These are phyloP conservation scores for Caenorhabditis tropicalis DNA, from an alignment of 1,140 invertebrate species.

Conservation along the genomic window DNA sequence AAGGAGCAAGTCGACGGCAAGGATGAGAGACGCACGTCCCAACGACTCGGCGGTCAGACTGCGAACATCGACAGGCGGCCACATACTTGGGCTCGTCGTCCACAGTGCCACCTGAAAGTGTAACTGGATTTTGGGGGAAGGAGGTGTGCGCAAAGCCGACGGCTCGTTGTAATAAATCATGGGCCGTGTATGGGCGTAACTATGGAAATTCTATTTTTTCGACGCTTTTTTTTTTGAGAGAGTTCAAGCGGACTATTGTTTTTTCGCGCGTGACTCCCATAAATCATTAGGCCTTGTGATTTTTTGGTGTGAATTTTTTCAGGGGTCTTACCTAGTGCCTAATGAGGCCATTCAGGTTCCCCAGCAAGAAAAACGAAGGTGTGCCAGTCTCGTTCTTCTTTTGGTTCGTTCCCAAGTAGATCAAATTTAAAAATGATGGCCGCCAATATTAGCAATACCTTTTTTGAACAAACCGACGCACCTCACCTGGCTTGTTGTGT, in stretches of 20 bases:
- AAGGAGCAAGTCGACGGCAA: conserved; percentile 50
- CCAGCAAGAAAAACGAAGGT: conserved; percentile 35
- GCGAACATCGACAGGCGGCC: conserved; percentile 47
- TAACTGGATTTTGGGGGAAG: not conserved
- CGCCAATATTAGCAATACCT: not conserved
- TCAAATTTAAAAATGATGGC: not conserved
- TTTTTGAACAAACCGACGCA: not conserved
- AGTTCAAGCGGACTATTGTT: not conserved
- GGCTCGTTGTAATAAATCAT: conserved; percentile 6
- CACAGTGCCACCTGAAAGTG: conserved; percentile 33
- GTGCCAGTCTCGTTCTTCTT: conserved; percentile 27
- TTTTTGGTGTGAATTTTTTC: no score
- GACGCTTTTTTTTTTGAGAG: not conserved
- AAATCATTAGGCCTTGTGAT: not conserved
- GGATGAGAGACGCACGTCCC: conserved; percentile 46
- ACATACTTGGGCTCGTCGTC: conserved; percentile 47
- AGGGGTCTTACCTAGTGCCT: conserved; percentile 8
- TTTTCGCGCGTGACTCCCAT: not conserved
- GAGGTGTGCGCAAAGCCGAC: no score
- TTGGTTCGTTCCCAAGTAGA: not conserved
- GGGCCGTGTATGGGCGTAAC: not conserved
- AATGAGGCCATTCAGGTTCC: conserved; percentile 44
- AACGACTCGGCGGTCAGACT: conserved; percentile 41
- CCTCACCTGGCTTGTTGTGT: not conserved
- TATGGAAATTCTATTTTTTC: not conserved